These are phyloP conservation scores for Alloscopus bannaensis DNA, from an alignment of 2,888 invertebrate genomes.

Conservation along the genomic window DNA sequence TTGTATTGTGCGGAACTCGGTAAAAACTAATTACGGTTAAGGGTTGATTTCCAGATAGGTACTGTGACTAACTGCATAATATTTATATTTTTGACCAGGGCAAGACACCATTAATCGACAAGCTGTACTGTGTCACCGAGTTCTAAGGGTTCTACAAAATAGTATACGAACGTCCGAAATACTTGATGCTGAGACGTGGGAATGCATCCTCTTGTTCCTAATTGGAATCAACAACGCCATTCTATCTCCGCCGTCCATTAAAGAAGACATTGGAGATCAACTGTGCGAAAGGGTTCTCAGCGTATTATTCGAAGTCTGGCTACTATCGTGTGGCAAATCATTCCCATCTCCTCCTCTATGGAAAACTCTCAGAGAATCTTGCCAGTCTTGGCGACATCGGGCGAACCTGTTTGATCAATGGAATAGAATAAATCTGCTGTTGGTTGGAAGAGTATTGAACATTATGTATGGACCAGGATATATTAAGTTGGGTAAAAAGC, in stretches of 20 bases:
- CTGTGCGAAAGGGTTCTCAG: slow-evolving; percentile 94
- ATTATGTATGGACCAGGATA: slow-evolving; percentile 89
- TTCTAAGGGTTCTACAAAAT: slow-evolving; percentile 88
- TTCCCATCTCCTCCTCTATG: slow-evolving; percentile 97
- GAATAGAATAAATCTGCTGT: slow-evolving; percentile 93
- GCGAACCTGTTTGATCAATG: slow-evolving; percentile 95
- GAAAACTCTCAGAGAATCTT: slow-evolving; percentile 95
- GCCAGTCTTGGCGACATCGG: slow-evolving; percentile 95
- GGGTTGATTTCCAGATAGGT: slow-evolving; percentile 9
- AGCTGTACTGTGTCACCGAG: slow-evolving; percentile 94
- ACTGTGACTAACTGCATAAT: neutral
- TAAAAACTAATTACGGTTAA: slow-evolving; percentile 76
- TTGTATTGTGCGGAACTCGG: slow-evolving; percentile 88
- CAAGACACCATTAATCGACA: slow-evolving; percentile 94
- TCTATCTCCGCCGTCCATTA: slow-evolving; percentile 92
- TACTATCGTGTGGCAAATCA: slow-evolving; percentile 85
- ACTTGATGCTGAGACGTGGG: slow-evolving; percentile 93
- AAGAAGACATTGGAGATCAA: slow-evolving; percentile 96
- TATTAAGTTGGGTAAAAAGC: slow-evolving; percentile 68
- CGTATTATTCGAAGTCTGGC: slow-evolving; percentile 93
- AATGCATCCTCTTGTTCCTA: slow-evolving; percentile 89
- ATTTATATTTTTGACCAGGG: slow-evolving; percentile 78
- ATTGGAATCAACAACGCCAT: slow-evolving; percentile 93
- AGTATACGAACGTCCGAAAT: slow-evolving; percentile 85
- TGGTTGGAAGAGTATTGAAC: slow-evolving; percentile 88